phyloP scores from a whole-genome alignment of 2,797 vertebrate genomes.

The Peromyscus attwateri region DNA sequence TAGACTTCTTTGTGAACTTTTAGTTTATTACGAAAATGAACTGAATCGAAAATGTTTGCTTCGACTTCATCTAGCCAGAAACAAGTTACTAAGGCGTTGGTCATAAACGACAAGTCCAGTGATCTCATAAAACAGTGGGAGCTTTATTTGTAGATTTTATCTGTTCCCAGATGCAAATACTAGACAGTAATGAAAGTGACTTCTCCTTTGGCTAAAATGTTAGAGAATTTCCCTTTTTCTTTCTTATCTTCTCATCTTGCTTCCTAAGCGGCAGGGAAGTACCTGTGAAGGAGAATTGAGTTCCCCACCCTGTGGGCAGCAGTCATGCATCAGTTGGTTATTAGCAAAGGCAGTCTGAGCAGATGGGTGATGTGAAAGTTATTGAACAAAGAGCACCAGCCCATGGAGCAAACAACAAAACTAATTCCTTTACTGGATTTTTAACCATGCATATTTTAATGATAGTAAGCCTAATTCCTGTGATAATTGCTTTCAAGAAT shows the following conservation, averaged over 20 bases:
- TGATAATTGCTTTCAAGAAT: not conserved
- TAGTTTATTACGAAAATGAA: not conserved
- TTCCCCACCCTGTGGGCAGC: not conserved
- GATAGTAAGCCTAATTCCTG: not conserved
- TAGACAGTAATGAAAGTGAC: conserved; percentile 15
- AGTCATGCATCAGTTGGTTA: conserved; percentile 51
- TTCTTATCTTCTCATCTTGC: not conserved
- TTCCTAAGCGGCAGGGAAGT: conserved; percentile 43
- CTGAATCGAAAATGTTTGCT: not conserved
- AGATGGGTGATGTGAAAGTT: conserved; percentile 27
- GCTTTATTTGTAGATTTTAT: conserved; percentile 45
- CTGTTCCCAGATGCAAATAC: conserved; percentile 22
- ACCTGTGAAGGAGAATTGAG: conserved; percentile 30
- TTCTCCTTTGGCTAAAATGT: not conserved
- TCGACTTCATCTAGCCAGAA: not conserved
- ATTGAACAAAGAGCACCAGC: not conserved
- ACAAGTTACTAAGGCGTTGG: not conserved
- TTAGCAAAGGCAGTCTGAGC: conserved; percentile 46
- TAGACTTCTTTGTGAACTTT: not conserved
- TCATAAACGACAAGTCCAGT: not conserved
- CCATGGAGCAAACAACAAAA: not conserved
- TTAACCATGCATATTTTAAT: not conserved
- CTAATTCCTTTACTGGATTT: not conserved
- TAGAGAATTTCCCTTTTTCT: not conserved
- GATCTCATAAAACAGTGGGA: not conserved